phyloP scores from a whole-genome alignment of 2,797 vertebrate genomes.

The Pseudomugil gertrudae region DNA sequence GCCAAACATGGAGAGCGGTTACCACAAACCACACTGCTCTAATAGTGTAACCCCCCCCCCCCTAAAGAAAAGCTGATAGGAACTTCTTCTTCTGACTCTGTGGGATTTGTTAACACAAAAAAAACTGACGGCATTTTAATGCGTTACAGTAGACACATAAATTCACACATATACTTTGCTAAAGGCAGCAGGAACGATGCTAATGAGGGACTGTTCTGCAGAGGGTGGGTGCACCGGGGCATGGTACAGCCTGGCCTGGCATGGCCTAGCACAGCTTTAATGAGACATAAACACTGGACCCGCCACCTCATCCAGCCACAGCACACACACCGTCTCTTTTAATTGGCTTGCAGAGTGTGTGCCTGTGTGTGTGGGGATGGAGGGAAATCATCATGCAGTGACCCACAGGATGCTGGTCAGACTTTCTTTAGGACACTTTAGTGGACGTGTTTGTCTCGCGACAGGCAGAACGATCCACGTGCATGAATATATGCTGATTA shows the following conservation, averaged over 20 bases:
- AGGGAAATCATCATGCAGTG: conserved; percentile 24
- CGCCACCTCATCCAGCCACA: conserved; percentile 62
- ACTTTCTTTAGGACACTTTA: background rate
- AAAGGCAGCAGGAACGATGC: conserved; percentile 43
- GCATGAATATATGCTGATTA: background rate
- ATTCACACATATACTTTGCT: conserved; percentile 20
- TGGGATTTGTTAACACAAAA: conserved; percentile 29
- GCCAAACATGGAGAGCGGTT: conserved; percentile 52
- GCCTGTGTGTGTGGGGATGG: conserved; percentile 14
- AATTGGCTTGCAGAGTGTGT: conserved; percentile 60
- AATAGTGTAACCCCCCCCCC: conserved; percentile 36
- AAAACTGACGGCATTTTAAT: conserved; percentile 18
- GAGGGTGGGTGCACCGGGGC: conserved; percentile 55
- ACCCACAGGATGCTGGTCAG: conserved; percentile 11
- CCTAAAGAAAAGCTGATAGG: background rate
- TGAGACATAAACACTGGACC: conserved; percentile 76
- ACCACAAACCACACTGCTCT: conserved; percentile 53
- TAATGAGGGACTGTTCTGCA: conserved; percentile 65
- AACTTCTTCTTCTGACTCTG: conserved; percentile 18
- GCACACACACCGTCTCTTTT: conserved; percentile 67
- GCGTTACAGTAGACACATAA: conserved; percentile 19
- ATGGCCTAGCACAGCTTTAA: conserved; percentile 69
- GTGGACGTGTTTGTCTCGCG: background rate
- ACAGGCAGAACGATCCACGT: too few species aligned
- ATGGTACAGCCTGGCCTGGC: conserved; percentile 61